Base-by-base conservation (phyloP, 2,113 vertebrate genomes). In the Lasiurus cinereus region DNA sequence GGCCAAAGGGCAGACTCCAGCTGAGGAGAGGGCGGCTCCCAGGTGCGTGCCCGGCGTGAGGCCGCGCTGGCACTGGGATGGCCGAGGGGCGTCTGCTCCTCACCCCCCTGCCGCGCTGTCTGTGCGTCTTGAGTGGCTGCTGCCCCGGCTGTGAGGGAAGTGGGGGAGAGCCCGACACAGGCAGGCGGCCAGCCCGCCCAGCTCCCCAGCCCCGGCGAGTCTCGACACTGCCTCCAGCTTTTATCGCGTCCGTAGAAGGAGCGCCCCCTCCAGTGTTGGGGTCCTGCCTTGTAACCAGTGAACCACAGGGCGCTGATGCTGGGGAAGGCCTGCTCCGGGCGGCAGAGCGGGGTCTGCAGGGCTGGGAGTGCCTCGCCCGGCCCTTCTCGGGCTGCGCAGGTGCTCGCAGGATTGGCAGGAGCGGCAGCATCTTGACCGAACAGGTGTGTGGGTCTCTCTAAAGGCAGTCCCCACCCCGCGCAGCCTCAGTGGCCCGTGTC, bases 81-180 rank as follows among this genome's bases (percentile, higher is more conserved):
- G 43, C 70, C 2, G 0, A 24, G 39, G 15, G 48, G 13, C 3
- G 33, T n/a, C 59, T 27, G 39, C 73, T 27, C 2, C 0, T 6
- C 14, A 36, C 27, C 9, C 24, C 24, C 9, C 0, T 1, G 56
- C n/a, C 5, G 0, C 1, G 27, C 27, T 19, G 2, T 24, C 5
- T 31, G 10, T 46, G 18, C n/a, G 67, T 62, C 67, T 33, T 6
- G 9, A n/a, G 21, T 43, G 78, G 62, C 78, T 46, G 33, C 73
- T 62, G 66, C 48, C 66, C 74, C 29, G 0, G 8, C 74, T 48
- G 19, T 72, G 70, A 77, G 19, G 31, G 33, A 76, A 67, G 24
- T 27, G 9, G 12, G 22, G 48, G 52, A 22, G 27, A 19, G 15
- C 15, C 24, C 33, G 12, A 16, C 78, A 88, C 10, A 56, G 59